phyloP scores from a whole-genome alignment of 2,113 vertebrate genomes.

The Hyperopisus bebe region DNA sequence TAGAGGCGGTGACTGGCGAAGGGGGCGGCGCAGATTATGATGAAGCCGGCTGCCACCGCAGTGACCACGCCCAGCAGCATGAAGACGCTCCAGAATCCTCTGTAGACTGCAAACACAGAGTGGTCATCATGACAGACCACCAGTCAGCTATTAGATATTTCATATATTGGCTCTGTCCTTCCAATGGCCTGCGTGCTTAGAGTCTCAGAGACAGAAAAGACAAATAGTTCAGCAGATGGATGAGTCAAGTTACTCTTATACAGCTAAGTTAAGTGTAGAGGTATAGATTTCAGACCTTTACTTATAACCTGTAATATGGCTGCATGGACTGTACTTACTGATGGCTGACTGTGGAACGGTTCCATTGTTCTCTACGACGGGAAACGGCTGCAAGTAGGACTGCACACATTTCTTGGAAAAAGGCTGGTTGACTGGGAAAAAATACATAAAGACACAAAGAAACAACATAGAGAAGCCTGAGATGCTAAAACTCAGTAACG shows the following conservation, averaged over 20 bases:
- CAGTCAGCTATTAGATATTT: not conserved
- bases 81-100: slow-evolving; percentile 90
- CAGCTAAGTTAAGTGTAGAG: not conserved
- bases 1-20: slow-evolving; percentile 82
- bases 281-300: not conserved
- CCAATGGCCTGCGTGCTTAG: not conserved
- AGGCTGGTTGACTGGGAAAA: slow-evolving; percentile 74
- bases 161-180: not conserved
- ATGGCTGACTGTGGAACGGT: slow-evolving; percentile 80
- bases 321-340: slow-evolving; percentile 66
- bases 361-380: slow-evolving; percentile 70
- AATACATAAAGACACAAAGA: slow-evolving; percentile 24
- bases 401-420: slow-evolving; percentile 75
- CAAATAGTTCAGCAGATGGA: not conserved
- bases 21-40: slow-evolving; percentile 92
- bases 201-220: not conserved
- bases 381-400: slow-evolving; percentile 87
- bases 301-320: not conserved
- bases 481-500: not conserved
- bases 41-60: slow-evolving; percentile 71
- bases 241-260: not conserved
- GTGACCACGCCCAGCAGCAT: slow-evolving; percentile 81
- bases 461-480: not conserved
- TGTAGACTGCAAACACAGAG: slow-evolving; percentile 72
- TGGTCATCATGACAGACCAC: not conserved